These are phyloP conservation scores for Crossoptilon crossoptilon DNA, from an alignment of 2,797 vertebrate genomes.

Conservation along the genomic window DNA sequence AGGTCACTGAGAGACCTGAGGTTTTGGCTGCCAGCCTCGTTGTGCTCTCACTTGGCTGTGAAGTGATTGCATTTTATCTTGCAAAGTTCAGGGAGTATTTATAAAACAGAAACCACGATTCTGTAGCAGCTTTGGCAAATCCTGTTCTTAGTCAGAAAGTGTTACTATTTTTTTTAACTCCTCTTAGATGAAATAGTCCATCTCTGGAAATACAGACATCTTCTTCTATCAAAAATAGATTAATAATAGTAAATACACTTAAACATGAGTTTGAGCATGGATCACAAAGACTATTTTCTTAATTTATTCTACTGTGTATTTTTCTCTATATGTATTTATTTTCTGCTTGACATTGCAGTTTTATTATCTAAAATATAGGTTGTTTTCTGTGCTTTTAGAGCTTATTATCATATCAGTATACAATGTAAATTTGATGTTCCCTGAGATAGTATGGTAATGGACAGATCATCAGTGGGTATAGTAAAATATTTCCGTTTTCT, in stretches of 20 bases:
- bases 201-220: neutral
- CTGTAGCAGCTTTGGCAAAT: neutral
- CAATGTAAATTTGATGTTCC: neutral
- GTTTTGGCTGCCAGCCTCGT: neutral
- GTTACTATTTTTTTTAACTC: neutral
- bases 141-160: neutral
- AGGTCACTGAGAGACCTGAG: neutral
- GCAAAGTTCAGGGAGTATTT: neutral
- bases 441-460: neutral
- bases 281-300: neutral
- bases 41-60: neutral
- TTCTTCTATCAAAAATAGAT: neutral
- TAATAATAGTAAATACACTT: neutral
- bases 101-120: neutral
- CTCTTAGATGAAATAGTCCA: neutral
- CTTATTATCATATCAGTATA: neutral
- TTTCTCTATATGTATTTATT: neutral
- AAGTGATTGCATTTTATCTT: neutral
- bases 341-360: neutral
- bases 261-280: neutral
- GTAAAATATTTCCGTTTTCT: neutral
- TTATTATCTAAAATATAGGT: neutral
- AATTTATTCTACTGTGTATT: neutral
- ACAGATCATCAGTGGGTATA: neutral
- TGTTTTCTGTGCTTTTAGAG: neutral